These are phyloP conservation scores for Tetragnatha versicolor DNA, from an alignment of 1,140 invertebrate species.

Conservation along the genomic window DNA sequence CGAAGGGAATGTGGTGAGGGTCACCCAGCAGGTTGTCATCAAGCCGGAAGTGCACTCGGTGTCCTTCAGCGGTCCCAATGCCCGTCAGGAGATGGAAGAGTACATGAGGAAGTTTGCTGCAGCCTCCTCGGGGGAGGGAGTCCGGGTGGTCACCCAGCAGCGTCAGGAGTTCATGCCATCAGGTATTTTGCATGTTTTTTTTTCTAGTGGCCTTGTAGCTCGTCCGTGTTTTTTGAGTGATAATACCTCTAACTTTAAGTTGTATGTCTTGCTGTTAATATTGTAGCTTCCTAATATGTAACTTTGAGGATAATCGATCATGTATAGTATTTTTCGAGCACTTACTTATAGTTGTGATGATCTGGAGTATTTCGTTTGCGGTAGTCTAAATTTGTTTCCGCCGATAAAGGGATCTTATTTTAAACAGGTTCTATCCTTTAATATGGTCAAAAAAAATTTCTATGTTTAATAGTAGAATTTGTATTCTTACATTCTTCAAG, in stretches of 20 bases:
- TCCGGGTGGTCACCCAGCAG: slow-evolving; percentile 2
- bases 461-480: no score
- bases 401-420: no score
- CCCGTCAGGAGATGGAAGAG: slow-evolving; percentile 66
- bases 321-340: background rate
- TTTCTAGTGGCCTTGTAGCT: background rate
- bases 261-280: background rate
- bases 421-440: no score
- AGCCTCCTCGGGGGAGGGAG: background rate
- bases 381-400: background rate
- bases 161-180: background rate
- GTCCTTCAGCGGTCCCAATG: slow-evolving; percentile 68
- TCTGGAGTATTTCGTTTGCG: background rate
- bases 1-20: slow-evolving; percentile 38
- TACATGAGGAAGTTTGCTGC: slow-evolving; percentile 65
- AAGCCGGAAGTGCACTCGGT: slow-evolving; percentile 68
- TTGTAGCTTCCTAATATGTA: background rate
- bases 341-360: background rate
- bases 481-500: no score
- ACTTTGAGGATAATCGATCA: background rate
- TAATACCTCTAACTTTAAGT: background rate
- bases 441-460: no score
- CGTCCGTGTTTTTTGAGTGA: background rate
- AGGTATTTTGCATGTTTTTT: slow-evolving; percentile 38
- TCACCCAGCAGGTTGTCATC: slow-evolving; percentile 62